phyloP scores from a whole-genome alignment of 2,113 vertebrate genomes.

The cattle (Bos taurus) region DNA sequence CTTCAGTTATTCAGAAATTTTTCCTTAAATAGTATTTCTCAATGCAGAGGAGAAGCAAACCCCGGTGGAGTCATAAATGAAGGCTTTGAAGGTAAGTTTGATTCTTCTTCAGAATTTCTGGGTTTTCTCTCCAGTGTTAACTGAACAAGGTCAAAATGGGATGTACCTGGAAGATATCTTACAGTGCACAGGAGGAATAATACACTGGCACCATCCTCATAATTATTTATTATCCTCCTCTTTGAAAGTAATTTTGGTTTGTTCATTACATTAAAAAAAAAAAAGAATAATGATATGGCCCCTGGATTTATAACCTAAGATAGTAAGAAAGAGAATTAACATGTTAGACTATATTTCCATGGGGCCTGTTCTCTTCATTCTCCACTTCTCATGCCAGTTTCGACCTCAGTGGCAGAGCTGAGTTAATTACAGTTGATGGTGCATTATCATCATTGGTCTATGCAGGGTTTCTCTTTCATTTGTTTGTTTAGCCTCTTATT shows the following conservation, averaged over 20 bases:
- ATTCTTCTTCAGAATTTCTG: not conserved
- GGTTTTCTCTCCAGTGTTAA: not conserved
- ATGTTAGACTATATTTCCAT: not conserved
- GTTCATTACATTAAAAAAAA: not conserved
- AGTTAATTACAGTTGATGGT: not conserved
- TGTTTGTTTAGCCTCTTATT: slow-evolving; percentile 8
- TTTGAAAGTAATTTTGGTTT: not conserved
- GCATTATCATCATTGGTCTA: not conserved
- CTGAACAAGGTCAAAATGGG: not conserved
- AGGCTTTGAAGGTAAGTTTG: slow-evolving; percentile 77
- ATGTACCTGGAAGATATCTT: not conserved
- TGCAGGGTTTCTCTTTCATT: not conserved
- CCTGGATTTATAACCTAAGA: not conserved
- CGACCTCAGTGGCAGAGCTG: not conserved
- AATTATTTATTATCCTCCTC: not conserved
- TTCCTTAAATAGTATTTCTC: slow-evolving; percentile 40
- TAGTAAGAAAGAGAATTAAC: not conserved
- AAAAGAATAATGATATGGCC: not conserved
- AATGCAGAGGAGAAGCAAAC: not conserved
- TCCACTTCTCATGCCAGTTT: not conserved
- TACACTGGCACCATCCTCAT: not conserved
- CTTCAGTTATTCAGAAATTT: slow-evolving; percentile 74
- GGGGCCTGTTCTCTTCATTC: not conserved
- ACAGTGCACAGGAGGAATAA: not conserved
- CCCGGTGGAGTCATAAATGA: slow-evolving; percentile 70